Evolutionary conservation across 2,888 invertebrate genomes (phyloP).

Genomic region (Resseliella maxima): DNA sequence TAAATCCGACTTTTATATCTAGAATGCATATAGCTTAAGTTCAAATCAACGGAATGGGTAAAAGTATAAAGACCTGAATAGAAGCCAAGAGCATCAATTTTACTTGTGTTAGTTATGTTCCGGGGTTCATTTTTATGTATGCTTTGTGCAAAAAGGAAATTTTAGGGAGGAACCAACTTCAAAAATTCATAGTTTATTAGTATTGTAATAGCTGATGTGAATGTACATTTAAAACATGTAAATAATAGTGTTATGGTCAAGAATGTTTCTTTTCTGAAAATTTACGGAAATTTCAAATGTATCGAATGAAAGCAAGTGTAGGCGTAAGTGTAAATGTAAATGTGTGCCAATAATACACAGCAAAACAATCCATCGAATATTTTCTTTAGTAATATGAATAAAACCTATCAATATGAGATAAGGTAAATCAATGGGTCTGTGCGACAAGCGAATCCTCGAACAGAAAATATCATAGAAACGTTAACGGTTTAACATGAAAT

Average conservation of each 20-base stretch:
- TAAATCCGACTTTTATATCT: not conserved
- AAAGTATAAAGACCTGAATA: not conserved
- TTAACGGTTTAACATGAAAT: too few relatives aligned
- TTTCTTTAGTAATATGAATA: too few relatives aligned
- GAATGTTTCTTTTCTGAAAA: too few relatives aligned
- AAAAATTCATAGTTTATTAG: not conserved
- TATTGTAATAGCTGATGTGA: conserved; percentile 8
- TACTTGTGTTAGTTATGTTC: not conserved
- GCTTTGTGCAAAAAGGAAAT: not conserved
- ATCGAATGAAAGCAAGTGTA: not conserved
- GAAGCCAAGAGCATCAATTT: not conserved
- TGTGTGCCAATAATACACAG: conserved; percentile 23
- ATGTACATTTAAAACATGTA: conserved; percentile 36
- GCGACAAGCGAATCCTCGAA: too few relatives aligned
- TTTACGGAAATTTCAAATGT: not conserved
- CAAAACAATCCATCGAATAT: not conserved
- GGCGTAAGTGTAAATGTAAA: not conserved
- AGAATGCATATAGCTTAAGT: conserved; percentile 8
- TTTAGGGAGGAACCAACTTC: not conserved
- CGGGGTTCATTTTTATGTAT: conserved; percentile 1
- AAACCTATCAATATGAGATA: too few relatives aligned
- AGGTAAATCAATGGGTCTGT: too few relatives aligned
- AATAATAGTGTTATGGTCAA: conserved; percentile 37
- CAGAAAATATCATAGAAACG: too few relatives aligned
- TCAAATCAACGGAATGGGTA: not conserved